phyloP scores from a whole-genome alignment of 1,140 invertebrate genomes.

The Sycobia sp. region DNA sequence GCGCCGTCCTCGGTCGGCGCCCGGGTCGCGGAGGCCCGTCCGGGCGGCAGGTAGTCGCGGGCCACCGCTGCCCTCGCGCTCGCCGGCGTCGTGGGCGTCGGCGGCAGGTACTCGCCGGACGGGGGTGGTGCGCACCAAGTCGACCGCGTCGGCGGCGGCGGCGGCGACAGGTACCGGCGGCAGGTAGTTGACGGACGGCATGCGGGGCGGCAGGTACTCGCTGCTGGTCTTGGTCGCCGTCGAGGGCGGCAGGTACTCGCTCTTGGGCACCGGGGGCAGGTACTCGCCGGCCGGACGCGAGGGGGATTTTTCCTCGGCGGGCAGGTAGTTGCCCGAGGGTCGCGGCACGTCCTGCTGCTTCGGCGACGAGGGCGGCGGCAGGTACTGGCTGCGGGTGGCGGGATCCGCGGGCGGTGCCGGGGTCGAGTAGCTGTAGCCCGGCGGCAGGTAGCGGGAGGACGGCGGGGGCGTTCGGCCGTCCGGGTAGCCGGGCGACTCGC shows the following conservation, averaged over 20 bases:
- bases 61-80: too few relatives aligned
- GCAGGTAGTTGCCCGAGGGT: constrained; percentile 32
- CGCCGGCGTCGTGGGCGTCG: too few relatives aligned
- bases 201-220: constrained; percentile 15
- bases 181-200: too few relatives aligned
- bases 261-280: too few relatives aligned
- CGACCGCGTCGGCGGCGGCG: too few relatives aligned
- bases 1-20: too few relatives aligned
- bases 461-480: neutral
- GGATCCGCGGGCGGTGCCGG: neutral
- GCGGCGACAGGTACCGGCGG: too few relatives aligned
- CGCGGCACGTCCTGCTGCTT: neutral
- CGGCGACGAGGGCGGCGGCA: constrained; percentile 23
- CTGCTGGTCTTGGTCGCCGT: neutral
- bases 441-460: constrained; percentile 26
- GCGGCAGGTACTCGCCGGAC: too few relatives aligned
- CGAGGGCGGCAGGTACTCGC: constrained; percentile 9
- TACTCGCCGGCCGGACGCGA: neutral
- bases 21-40: too few relatives aligned
- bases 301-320: constrained; percentile 11
- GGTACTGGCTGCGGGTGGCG: too few relatives aligned
- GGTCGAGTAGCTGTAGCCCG: neutral
- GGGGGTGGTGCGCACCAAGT: too few relatives aligned
- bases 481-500: neutral
- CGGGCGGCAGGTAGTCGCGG: too few relatives aligned